These are phyloP conservation scores for Remorina albescens DNA, from an alignment of 2,797 vertebrate species.

Conservation along the genomic window DNA sequence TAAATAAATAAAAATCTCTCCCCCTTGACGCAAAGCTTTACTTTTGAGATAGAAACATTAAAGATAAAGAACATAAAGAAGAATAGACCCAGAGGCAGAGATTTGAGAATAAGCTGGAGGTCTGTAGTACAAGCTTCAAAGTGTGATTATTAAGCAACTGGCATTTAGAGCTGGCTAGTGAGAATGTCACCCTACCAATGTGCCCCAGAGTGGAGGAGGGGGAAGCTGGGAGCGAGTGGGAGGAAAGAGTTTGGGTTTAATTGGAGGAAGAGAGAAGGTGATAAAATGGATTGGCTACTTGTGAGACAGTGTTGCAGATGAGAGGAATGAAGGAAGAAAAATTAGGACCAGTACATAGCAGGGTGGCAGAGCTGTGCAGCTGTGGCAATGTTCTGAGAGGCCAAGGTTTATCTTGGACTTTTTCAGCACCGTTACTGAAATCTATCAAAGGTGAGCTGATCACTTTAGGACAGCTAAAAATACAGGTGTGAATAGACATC, in stretches of 20 bases:
- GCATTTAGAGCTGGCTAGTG: slow-evolving; percentile 62
- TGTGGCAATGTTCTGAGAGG: slow-evolving; percentile 17
- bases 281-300: slow-evolving; percentile 39
- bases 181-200: slow-evolving; percentile 62
- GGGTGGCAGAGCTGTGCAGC: slow-evolving; percentile 25
- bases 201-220: slow-evolving; percentile 24
- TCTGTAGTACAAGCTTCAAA: slow-evolving; percentile 59
- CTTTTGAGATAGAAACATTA: slow-evolving; percentile 26
- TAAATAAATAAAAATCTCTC: slow-evolving; percentile 1
- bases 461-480: slow-evolving; percentile 50
- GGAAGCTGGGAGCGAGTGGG: not conserved
- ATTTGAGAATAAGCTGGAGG: slow-evolving; percentile 44
- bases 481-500: slow-evolving; percentile 52
- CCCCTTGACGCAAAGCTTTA: slow-evolving; percentile 2
- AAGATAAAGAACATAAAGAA: slow-evolving; percentile 10
- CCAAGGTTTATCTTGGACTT: slow-evolving; percentile 43
- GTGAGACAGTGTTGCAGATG: slow-evolving; percentile 20
- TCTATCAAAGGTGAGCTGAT: slow-evolving; percentile 45
- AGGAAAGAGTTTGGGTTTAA: slow-evolving; percentile 31
- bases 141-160: slow-evolving; percentile 62
- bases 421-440: slow-evolving; percentile 47
- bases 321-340: slow-evolving; percentile 35
- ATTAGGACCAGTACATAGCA: slow-evolving; percentile 24
- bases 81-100: slow-evolving; percentile 28
- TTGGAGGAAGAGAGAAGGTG: slow-evolving; percentile 35